Evolutionary conservation across 1,140 invertebrate species (phyloP), one percentile per base, ranked within the genome.

Genomic region (Copidosoma floridanum): DNA sequence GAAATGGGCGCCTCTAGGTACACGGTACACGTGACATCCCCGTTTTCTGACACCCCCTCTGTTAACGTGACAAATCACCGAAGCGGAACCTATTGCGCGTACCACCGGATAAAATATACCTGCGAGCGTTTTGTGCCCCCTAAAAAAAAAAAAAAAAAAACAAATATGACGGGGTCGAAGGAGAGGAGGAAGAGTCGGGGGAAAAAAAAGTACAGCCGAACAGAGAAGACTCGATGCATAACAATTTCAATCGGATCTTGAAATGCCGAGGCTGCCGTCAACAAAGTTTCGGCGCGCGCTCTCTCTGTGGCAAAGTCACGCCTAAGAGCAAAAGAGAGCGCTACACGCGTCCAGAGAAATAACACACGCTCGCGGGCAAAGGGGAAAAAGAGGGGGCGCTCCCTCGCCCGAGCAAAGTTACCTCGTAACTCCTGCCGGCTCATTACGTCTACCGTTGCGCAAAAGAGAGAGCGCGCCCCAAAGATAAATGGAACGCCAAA

Each of bases 401-500:
- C 61, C 61, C 61, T 65, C 58, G 55, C 18, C n/a, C n/a, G n/a
- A 46, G 50, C 38, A 51, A 65, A 65, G 58, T 65, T 65, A 61
- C 51, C 54, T 61, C 63, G 63, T 65, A 65, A 65, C 63, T 65
- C 59, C 43, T 61, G 51, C 51, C 50, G 63, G 59, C 63, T 65
- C 63, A 65, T 65, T 65, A 61, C 57, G 37, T 57, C 37, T 57
- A 47, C 55, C 57, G 63, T 56, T 67, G 55, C 44, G n/a, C n/a
- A n/a, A n/a, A n/a, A n/a, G 54, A 63, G 54, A 53, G 18, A n/a
- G 38, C 64, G 54, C 60, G 69, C 57, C 66, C 7, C n/a, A 61
- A 69, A 66, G 65, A 72, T 69, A 71, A 71, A 70, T 70, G 65
- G 41, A 65, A 68, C 60, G 48, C 35, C 40, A 53, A 62, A 65